Evolutionary conservation across 2,888 invertebrate genomes (phyloP).

Genomic region (Athetis lepigone): DNA sequence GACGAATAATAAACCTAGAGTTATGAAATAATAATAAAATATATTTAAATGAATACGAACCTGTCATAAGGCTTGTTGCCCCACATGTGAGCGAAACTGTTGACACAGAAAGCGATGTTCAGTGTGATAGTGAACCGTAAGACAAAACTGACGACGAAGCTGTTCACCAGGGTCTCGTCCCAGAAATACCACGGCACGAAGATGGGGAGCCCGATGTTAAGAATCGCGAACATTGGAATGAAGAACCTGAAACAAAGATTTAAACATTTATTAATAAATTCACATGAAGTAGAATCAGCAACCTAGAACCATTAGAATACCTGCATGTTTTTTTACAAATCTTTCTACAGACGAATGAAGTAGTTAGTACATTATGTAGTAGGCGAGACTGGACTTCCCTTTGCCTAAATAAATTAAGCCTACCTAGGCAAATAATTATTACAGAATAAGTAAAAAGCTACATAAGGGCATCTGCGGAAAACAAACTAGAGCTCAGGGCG

Average conservation of each 20-base stretch:
- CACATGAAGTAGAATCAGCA: background rate
- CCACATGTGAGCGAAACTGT: constrained; percentile 98
- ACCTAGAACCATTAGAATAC: too few relatives aligned
- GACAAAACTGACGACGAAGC: constrained; percentile 96
- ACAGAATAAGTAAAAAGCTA: too few relatives aligned
- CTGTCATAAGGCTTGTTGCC: constrained; percentile 98
- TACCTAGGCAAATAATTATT: too few relatives aligned
- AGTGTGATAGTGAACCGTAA: constrained; percentile 95
- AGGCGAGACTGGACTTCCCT: too few relatives aligned
- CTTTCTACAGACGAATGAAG: too few relatives aligned
- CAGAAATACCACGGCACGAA: constrained; percentile 95
- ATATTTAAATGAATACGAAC: constrained; percentile 79
- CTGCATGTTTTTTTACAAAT: too few relatives aligned
- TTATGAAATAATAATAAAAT: too few relatives aligned
- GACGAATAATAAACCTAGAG: too few relatives aligned
- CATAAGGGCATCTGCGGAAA: too few relatives aligned
- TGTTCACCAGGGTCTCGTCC: constrained; percentile 94
- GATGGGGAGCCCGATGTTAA: constrained; percentile 93
- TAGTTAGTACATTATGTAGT: too few relatives aligned
- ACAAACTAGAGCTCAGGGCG: too few relatives aligned
- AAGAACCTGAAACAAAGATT: constrained; percentile 90
- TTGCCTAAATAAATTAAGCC: too few relatives aligned
- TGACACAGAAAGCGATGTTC: constrained; percentile 98
- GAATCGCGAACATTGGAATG: constrained; percentile 93
- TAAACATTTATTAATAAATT: background rate